These are phyloP conservation scores for Danio kyathit DNA, from an alignment of 2,797 vertebrate species.

Conservation along the genomic window DNA sequence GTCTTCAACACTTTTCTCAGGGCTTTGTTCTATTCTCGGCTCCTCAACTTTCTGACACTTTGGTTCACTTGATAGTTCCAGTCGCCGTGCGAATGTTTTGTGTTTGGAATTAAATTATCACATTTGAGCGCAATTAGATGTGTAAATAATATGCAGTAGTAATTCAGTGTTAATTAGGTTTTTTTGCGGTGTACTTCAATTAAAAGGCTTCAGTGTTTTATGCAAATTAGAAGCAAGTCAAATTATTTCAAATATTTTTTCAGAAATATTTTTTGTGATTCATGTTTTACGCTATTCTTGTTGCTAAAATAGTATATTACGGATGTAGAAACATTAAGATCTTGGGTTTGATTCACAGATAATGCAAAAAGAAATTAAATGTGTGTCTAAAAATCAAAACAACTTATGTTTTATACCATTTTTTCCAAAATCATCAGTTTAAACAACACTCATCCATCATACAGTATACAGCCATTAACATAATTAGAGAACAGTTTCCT, in stretches of 20 bases:
- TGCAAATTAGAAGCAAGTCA: not conserved
- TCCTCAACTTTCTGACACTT: not conserved
- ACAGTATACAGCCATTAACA: too few relatives aligned
- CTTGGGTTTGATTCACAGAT: not conserved
- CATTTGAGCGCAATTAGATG: not conserved
- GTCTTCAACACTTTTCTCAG: conserved; percentile 2
- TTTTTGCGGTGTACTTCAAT: not conserved
- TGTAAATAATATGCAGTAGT: not conserved
- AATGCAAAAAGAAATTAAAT: not conserved
- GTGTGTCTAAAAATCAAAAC: not conserved
- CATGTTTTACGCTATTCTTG: not conserved
- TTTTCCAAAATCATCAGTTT: too few relatives aligned
- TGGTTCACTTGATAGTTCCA: not conserved
- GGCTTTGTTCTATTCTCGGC: conserved; percentile 5
- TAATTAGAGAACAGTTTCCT: too few relatives aligned
- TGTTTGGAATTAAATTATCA: not conserved
- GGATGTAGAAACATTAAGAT: not conserved
- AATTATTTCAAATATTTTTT: not conserved
- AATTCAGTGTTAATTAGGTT: not conserved
- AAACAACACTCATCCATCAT: too few relatives aligned
- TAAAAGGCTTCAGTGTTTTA: not conserved
- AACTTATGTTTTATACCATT: too few relatives aligned
- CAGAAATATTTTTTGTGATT: not conserved
- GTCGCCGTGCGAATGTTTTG: not conserved
- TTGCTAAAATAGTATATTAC: not conserved